phyloP scores from a whole-genome alignment of 2,888 invertebrate species.

The Stictocephala bisonia region DNA sequence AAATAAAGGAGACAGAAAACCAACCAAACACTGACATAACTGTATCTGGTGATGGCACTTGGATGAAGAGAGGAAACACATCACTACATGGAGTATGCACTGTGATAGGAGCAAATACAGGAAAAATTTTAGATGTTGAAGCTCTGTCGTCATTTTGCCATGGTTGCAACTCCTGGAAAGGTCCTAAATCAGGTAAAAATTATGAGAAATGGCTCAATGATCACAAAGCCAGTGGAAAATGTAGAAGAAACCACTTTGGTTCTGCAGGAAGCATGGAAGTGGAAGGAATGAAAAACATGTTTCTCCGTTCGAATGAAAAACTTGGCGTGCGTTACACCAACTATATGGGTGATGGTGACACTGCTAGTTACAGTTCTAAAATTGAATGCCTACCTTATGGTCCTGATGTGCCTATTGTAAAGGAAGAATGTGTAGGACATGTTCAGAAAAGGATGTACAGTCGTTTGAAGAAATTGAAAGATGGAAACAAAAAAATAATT shows the following conservation, averaged over 20 bases:
- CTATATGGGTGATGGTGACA: conserved; percentile 47
- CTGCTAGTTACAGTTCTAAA: neutral
- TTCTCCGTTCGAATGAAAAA: conserved; percentile 44
- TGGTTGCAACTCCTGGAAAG: conserved; percentile 7
- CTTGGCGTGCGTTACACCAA: conserved; percentile 41
- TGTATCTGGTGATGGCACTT: conserved; percentile 9
- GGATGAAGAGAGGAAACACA: conserved; percentile 7
- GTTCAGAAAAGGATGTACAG: conserved; percentile 50
- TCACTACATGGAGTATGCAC: neutral
- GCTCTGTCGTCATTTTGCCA: conserved; percentile 18
- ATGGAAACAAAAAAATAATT: neutral
- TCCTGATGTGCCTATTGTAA: conserved; percentile 20
- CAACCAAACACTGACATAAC: conserved; percentile 14
- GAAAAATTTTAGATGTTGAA: neutral
- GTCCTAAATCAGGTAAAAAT: neutral
- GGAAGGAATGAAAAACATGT: conserved; percentile 46
- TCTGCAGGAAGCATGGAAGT: conserved; percentile 47
- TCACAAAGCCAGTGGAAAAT: neutral
- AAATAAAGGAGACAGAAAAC: neutral
- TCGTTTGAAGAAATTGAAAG: conserved; percentile 33
- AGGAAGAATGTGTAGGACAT: conserved; percentile 49
- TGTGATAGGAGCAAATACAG: conserved; percentile 12
- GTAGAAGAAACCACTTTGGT: neutral
- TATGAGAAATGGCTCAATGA: neutral
- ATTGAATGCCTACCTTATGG: conserved; percentile 41